Evolutionary conservation across 2,888 invertebrate genomes (phyloP).

Genomic region (Coronaproctus castanopsis): DNA sequence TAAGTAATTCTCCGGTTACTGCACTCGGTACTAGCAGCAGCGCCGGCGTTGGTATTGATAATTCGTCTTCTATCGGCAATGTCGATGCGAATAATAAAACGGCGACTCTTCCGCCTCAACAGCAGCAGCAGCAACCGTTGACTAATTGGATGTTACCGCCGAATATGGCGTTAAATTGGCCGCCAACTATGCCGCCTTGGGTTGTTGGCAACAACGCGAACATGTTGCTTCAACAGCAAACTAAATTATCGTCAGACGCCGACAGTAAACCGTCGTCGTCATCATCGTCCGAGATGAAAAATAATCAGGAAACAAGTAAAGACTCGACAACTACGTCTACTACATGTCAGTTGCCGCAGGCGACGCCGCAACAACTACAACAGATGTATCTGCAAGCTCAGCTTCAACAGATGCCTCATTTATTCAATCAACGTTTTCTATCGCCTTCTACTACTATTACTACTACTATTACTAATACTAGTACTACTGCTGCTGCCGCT

Average conservation of each 20-base stretch:
- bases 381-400: neutral
- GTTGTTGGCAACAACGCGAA: too few species aligned
- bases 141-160: neutral
- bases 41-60: neutral
- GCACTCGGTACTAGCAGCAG: neutral
- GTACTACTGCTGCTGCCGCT: too few species aligned
- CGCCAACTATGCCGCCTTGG: neutral
- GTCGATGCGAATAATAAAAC: neutral
- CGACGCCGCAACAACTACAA: neutral
- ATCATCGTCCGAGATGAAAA: neutral
- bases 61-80: slow-evolving; percentile 3
- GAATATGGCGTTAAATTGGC: neutral
- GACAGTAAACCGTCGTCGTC: neutral
- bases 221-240: too few species aligned
- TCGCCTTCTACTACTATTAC: too few species aligned
- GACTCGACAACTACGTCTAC: neutral
- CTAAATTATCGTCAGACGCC: neutral
- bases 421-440: too few species aligned
- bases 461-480: too few species aligned
- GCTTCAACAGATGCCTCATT: neutral
- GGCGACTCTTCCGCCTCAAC: neutral
- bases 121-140: neutral
- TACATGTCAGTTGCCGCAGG: neutral
- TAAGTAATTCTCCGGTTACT: neutral
- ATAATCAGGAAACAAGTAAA: neutral